Evolutionary conservation across 2,797 vertebrate species (phyloP).

Genomic region (Antennarius maculatus): DNA sequence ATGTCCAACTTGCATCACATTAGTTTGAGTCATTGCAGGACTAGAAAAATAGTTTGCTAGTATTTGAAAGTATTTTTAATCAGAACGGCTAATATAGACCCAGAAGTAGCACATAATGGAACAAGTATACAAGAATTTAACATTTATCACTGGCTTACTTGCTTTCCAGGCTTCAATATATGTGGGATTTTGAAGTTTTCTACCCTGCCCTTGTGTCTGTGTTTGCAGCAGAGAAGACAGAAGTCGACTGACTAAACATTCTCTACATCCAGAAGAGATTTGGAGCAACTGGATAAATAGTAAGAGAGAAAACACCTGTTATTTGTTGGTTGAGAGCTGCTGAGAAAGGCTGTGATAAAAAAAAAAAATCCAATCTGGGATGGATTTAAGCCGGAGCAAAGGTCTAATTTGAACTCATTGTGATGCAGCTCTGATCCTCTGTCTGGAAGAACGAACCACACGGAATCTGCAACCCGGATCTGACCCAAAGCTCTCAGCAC

Average conservation of each 20-base stretch:
- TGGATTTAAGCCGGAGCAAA: neutral
- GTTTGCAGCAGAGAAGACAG: neutral
- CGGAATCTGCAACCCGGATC: conserved; percentile 2
- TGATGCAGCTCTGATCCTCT: conserved; percentile 20
- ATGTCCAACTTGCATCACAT: too few relatives aligned
- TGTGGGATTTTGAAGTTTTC: neutral
- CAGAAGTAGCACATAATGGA: too few relatives aligned
- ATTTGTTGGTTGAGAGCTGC: conserved; percentile 20
- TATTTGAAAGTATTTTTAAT: too few relatives aligned
- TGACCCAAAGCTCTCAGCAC: conserved; percentile 22
- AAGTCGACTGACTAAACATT: neutral
- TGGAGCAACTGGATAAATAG: conserved; percentile 14
- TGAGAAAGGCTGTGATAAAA: conserved; percentile 24
- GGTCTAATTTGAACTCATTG: conserved; percentile 5
- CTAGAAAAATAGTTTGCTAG: too few relatives aligned
- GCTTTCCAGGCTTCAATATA: neutral
- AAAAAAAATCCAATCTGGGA: conserved; percentile 11
- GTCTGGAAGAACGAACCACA: conserved; percentile 1
- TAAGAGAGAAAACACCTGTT: conserved; percentile 32
- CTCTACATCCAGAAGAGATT: conserved; percentile 2
- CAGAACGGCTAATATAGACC: too few relatives aligned
- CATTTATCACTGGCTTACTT: too few relatives aligned
- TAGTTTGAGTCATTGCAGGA: too few relatives aligned
- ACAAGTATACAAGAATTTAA: too few relatives aligned
- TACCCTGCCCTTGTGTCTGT: neutral